These are phyloP conservation scores for Penaeus indicus DNA, from an alignment of 1,140 invertebrate species.

Conservation along the genomic window DNA sequence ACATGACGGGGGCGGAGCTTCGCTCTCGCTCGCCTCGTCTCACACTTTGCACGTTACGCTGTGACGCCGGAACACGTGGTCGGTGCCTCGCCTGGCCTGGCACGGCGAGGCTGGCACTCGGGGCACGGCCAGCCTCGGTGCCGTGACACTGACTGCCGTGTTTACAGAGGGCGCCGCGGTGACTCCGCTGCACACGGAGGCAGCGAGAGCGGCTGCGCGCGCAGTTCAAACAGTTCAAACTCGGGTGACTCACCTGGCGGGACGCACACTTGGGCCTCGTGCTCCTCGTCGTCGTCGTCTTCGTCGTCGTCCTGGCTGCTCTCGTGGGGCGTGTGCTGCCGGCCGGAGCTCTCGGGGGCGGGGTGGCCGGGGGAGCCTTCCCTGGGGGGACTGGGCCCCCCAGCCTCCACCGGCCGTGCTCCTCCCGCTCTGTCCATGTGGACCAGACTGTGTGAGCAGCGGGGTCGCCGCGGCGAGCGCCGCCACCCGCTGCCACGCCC, in stretches of 20 bases:
- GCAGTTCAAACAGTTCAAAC: slow-evolving; percentile 49
- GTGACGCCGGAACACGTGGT: no score
- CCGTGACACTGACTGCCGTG: neutral
- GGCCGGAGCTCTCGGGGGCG: slow-evolving; percentile 19
- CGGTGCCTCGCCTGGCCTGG: no score
- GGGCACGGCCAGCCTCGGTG: neutral
- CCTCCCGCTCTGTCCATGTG: slow-evolving; percentile 51
- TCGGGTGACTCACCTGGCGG: slow-evolving; percentile 56
- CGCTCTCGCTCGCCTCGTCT: neutral
- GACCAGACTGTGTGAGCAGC: slow-evolving; percentile 57
- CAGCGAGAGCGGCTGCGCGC: slow-evolving; percentile 39
- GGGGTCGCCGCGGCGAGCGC: slow-evolving; percentile 46
- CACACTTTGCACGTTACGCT: no score
- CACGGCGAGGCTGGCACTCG: no score
- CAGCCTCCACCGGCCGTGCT: slow-evolving; percentile 44
- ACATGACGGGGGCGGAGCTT: neutral
- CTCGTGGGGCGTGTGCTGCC: neutral
- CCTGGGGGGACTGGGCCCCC: slow-evolving; percentile 40
- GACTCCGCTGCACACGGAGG: neutral
- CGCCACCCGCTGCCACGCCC: slow-evolving; percentile 51
- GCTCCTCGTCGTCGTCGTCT: slow-evolving; percentile 34
- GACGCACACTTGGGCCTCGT: slow-evolving; percentile 37
- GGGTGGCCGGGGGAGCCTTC: slow-evolving; percentile 28
- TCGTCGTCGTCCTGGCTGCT: slow-evolving; percentile 17
- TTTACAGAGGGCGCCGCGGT: neutral